A percentile compares a stretch with the other conserved stretches of the same genome.
Evolutionary conservation across 2,113 vertebrate genomes (phyloP).

Genomic region (Hippocampus barbouri): DNA sequence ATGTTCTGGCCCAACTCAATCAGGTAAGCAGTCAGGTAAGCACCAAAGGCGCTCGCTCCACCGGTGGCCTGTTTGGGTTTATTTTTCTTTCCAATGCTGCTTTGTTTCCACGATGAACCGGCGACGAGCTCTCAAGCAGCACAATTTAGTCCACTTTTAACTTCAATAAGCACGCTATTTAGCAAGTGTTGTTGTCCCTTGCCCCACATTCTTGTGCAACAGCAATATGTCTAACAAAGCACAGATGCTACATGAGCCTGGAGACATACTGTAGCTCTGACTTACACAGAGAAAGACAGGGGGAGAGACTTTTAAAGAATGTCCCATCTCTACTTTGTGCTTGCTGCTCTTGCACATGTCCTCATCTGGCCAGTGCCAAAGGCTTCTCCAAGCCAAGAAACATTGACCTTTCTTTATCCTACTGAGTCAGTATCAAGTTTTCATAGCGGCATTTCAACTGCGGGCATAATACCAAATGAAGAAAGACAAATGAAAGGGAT

Average conservation of each 20-base stretch:
- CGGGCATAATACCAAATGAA: constrained; percentile 35
- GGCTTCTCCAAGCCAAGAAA: constrained; percentile 6
- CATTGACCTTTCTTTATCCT: constrained; percentile 38
- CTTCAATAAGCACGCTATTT: constrained; percentile 65
- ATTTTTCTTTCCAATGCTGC: constrained; percentile 43
- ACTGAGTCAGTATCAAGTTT: constrained; percentile 46
- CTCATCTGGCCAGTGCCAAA: constrained; percentile 17
- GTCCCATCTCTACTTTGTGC: constrained; percentile 35
- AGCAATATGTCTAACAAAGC: constrained; percentile 65
- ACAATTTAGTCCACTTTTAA: constrained; percentile 59
- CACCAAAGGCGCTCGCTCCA: constrained; percentile 35
- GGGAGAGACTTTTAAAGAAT: constrained; percentile 39
- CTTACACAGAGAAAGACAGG: constrained; percentile 38
- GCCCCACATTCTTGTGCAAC: constrained; percentile 62
- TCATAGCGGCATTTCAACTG: constrained; percentile 39
- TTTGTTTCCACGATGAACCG: constrained; percentile 56
- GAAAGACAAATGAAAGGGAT: constrained; percentile 32
- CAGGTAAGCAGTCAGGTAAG: constrained; percentile 38
- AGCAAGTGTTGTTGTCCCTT: constrained; percentile 63
- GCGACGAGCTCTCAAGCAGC: constrained; percentile 32
- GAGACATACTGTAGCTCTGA: constrained; percentile 54
- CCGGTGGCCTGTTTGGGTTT: constrained; percentile 29
- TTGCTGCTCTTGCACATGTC: constrained; percentile 16
- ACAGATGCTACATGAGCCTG: constrained; percentile 66
- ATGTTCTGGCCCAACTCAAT: constrained; percentile 36